These are phyloP conservation scores for Scaptomyza polygonia DNA, from an alignment of 2,888 invertebrate species.

Conservation along the genomic window DNA sequence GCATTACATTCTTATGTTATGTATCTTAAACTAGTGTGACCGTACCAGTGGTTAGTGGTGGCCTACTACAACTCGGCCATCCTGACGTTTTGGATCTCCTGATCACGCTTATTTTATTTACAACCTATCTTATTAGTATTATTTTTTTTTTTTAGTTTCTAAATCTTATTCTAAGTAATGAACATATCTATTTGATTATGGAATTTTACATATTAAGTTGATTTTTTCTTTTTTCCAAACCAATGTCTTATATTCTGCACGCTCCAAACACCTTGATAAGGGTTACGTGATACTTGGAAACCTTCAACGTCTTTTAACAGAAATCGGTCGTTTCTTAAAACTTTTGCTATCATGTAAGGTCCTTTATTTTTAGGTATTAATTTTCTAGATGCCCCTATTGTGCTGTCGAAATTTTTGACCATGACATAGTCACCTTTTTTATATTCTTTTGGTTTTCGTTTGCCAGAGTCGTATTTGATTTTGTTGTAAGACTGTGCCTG, in stretches of 20 bases:
- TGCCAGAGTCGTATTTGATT: not conserved
- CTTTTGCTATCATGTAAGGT: not conserved
- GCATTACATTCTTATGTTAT: no score
- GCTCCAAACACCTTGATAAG: not conserved
- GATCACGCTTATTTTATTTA: not conserved
- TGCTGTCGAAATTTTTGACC: not conserved
- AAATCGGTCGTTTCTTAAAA: not conserved
- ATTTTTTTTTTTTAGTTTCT: no score
- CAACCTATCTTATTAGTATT: not conserved
- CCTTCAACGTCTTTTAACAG: not conserved
- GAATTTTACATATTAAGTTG: not conserved
- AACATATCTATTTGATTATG: no score
- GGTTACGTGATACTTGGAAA: not conserved
- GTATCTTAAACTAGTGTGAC: no score
- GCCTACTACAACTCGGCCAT: constrained; percentile 6
- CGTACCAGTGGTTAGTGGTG: no score
- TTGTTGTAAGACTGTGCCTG: not conserved
- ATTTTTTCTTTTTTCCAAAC: not conserved
- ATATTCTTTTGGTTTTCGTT: not conserved
- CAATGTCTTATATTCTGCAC: not conserved
- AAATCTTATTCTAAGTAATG: no score
- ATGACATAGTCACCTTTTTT: not conserved
- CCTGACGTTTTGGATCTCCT: constrained; percentile 1
- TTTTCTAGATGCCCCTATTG: not conserved
- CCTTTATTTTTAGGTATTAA: not conserved